phyloP scores from a whole-genome alignment of 2,888 invertebrate genomes.

The Stramonita haemastoma region DNA sequence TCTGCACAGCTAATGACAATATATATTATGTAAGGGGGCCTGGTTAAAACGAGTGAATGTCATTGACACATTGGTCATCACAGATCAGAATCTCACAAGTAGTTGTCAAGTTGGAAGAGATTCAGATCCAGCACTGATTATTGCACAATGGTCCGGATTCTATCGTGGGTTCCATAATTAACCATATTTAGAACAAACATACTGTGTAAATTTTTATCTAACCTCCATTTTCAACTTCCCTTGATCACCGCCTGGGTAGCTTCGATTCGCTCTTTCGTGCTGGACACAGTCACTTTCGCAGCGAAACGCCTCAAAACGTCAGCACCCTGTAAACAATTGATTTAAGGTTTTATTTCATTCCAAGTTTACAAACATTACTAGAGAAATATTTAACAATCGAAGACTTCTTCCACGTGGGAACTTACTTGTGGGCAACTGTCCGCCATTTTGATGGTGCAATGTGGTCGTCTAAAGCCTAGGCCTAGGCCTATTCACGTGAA shows the following conservation, averaged over 20 bases:
- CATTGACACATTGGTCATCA: too few relatives aligned
- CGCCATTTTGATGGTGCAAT: constrained; percentile 73
- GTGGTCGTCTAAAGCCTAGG: not conserved
- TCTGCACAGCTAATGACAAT: too few relatives aligned
- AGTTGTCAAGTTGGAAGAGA: too few relatives aligned
- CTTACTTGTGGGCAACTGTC: constrained; percentile 64
- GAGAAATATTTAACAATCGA: not conserved
- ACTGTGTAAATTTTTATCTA: constrained; percentile 38
- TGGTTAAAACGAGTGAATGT: too few relatives aligned
- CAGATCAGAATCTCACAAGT: too few relatives aligned
- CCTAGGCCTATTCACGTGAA: not conserved
- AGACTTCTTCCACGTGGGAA: constrained; percentile 36
- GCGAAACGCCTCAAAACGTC: constrained; percentile 72
- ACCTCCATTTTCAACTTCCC: constrained; percentile 67
- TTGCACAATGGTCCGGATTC: too few relatives aligned
- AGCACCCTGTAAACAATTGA: constrained; percentile 54
- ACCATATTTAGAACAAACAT: too few relatives aligned
- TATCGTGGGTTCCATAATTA: too few relatives aligned
- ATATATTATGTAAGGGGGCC: too few relatives aligned
- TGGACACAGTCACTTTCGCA: constrained; percentile 66
- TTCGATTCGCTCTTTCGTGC: constrained; percentile 65
- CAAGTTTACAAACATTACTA: not conserved
- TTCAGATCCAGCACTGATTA: too few relatives aligned
- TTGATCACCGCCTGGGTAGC: constrained; percentile 63
- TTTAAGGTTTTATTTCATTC: not conserved